phyloP scores from a whole-genome alignment of 2,113 vertebrate genomes.

The Synodontis membranacea region DNA sequence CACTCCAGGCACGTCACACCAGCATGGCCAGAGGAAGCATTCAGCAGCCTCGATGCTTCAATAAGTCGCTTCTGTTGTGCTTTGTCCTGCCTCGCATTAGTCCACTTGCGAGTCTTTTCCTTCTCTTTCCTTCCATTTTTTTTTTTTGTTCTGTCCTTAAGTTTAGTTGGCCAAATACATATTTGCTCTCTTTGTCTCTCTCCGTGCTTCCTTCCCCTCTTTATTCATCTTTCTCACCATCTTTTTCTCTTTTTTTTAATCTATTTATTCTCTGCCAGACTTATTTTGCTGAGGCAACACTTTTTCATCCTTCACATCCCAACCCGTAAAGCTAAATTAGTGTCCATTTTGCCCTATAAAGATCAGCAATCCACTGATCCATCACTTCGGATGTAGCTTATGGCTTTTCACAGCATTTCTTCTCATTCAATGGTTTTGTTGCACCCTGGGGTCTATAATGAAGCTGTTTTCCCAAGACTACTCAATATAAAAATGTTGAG shows the following conservation, averaged over 20 bases:
- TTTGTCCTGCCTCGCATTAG: conserved; percentile 59
- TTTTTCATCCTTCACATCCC: conserved; percentile 35
- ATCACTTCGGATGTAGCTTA: not conserved
- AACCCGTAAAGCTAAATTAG: conserved; percentile 31
- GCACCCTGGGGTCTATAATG: conserved; percentile 30
- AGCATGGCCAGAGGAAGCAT: conserved; percentile 74
- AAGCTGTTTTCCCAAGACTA: conserved; percentile 19
- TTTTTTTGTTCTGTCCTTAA: not conserved
- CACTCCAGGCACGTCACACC: conserved; percentile 72
- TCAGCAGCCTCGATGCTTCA: conserved; percentile 72
- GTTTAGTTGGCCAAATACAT: not conserved
- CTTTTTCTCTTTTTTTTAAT: not conserved
- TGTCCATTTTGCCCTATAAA: conserved; percentile 46
- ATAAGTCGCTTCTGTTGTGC: conserved; percentile 74
- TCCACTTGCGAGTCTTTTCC: conserved; percentile 52
- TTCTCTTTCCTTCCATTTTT: conserved; percentile 19
- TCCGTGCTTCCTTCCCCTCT: not conserved
- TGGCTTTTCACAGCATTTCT: conserved; percentile 24
- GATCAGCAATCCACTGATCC: conserved; percentile 35
- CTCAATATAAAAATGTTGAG: conserved; percentile 20
- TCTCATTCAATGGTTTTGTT: conserved; percentile 22
- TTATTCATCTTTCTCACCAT: not conserved
- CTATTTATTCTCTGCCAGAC: not conserved
- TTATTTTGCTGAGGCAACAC: conserved; percentile 40
- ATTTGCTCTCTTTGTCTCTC: not conserved